These are phyloP conservation scores for Zenarchopterus dispar DNA, from an alignment of 2,797 vertebrate species.

Conservation along the genomic window DNA sequence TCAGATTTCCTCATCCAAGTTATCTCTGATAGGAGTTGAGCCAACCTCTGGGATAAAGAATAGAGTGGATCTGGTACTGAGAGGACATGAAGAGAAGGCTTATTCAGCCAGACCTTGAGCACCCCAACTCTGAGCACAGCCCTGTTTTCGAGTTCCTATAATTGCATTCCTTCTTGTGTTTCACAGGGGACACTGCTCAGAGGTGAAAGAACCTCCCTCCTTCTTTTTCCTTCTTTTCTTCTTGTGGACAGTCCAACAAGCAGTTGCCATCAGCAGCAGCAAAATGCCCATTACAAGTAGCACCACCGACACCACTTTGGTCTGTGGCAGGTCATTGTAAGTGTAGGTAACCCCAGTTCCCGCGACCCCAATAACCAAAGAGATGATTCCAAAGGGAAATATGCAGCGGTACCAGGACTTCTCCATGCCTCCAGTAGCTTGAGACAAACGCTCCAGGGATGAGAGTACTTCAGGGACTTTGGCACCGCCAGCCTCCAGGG, in stretches of 20 bases:
- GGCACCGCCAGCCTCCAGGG: slow-evolving; percentile 69
- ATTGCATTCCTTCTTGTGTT: slow-evolving; percentile 25
- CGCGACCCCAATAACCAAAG: slow-evolving; percentile 89
- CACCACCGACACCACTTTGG: slow-evolving; percentile 89
- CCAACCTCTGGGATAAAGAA: slow-evolving; percentile 53
- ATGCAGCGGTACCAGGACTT: slow-evolving; percentile 88
- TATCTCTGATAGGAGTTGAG: slow-evolving; percentile 33
- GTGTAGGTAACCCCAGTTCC: slow-evolving; percentile 92
- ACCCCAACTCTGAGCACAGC: slow-evolving; percentile 28
- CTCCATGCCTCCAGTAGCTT: slow-evolving; percentile 89
- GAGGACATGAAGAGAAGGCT: slow-evolving; percentile 26
- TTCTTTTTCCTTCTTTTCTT: slow-evolving; percentile 85
- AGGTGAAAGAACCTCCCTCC: slow-evolving; percentile 77
- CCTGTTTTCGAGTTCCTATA: slow-evolving; percentile 40
- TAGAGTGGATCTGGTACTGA: slow-evolving; percentile 30
- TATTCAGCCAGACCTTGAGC: slow-evolving; percentile 30
- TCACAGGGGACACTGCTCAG: slow-evolving; percentile 84
- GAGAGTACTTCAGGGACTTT: slow-evolving; percentile 87
- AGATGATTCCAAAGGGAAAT: slow-evolving; percentile 89
- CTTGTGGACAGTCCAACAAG: slow-evolving; percentile 83
- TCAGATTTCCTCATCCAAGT: slow-evolving; percentile 29
- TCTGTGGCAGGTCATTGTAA: slow-evolving; percentile 90
- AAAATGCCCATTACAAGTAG: slow-evolving; percentile 80
- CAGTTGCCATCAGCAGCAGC: slow-evolving; percentile 77
- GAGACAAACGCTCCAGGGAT: slow-evolving; percentile 89